Conservation (phyloP, 64 coral and sea anemone genomes). For the Anthopleura sola region DNA sequence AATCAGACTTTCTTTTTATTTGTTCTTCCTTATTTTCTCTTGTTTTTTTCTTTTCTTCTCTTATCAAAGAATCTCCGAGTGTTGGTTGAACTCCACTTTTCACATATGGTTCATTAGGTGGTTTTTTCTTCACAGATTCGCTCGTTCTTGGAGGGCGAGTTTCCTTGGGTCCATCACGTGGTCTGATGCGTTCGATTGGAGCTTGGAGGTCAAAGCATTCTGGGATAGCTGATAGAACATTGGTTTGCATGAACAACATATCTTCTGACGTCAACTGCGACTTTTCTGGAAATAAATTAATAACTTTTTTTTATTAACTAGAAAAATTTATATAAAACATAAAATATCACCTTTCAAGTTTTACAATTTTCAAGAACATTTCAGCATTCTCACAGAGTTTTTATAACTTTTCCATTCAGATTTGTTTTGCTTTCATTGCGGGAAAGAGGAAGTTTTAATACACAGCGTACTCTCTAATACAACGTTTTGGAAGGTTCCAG, state of each 20-base stretch:
- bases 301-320: too few species aligned
- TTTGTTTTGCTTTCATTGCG: too few species aligned
- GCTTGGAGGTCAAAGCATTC: slow-evolving; percentile 27
- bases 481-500: too few species aligned
- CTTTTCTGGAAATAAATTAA: not conserved
- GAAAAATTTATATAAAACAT: too few species aligned
- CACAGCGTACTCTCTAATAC: too few species aligned
- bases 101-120: not conserved
- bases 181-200: not conserved
- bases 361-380: too few species aligned
- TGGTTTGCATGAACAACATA: slow-evolving; percentile 19
- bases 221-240: slow-evolving; percentile 21
- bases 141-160: not conserved
- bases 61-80: not conserved
- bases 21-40: not conserved
- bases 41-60: not conserved
- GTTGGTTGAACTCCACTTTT: not conserved
- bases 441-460: too few species aligned
- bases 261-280: not conserved
- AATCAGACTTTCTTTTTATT: not conserved
- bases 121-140: not conserved
- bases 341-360: too few species aligned
- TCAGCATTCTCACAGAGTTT: too few species aligned
- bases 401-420: too few species aligned
- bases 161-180: not conserved